These are phyloP conservation scores for Gephyroberyx darwinii DNA, from an alignment of 2,797 vertebrate genomes.

Conservation along the genomic window DNA sequence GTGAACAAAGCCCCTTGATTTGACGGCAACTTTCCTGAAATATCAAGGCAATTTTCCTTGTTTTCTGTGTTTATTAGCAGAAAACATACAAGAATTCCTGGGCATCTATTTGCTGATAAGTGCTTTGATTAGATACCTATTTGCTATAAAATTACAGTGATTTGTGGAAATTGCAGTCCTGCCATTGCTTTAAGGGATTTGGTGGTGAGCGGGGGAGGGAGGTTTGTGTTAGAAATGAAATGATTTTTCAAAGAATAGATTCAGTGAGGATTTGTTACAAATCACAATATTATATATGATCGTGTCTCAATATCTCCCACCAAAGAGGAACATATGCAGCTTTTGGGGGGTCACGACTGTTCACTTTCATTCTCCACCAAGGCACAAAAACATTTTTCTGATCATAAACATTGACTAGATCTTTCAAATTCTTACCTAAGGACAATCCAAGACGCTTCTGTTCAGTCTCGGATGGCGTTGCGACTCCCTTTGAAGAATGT, in stretches of 20 bases:
- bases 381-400: not conserved
- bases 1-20: conserved; percentile 5
- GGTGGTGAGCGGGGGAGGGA: too few species aligned
- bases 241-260: not conserved
- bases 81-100: not conserved
- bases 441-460: conserved; percentile 14
- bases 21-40: conserved; percentile 10
- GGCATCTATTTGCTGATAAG: conserved; percentile 19
- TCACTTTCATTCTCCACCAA: conserved; percentile 6
- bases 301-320: not conserved
- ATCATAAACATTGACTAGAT: conserved; percentile 14
- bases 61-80: not conserved
- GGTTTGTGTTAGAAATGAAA: not conserved
- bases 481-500: conserved; percentile 14
- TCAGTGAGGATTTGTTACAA: too few species aligned
- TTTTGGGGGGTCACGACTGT: conserved; percentile 18
- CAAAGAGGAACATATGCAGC: conserved; percentile 1
- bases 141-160: conserved; percentile 20
- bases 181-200: not conserved
- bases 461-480: conserved; percentile 1
- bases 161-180: conserved; percentile 19
- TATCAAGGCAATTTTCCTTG: not conserved
- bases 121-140: conserved; percentile 34
- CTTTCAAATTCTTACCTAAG: conserved; percentile 10
- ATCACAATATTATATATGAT: not conserved